These are phyloP conservation scores for Bombus ignitus DNA, from an alignment of 1,140 invertebrate genomes.

Conservation along the genomic window DNA sequence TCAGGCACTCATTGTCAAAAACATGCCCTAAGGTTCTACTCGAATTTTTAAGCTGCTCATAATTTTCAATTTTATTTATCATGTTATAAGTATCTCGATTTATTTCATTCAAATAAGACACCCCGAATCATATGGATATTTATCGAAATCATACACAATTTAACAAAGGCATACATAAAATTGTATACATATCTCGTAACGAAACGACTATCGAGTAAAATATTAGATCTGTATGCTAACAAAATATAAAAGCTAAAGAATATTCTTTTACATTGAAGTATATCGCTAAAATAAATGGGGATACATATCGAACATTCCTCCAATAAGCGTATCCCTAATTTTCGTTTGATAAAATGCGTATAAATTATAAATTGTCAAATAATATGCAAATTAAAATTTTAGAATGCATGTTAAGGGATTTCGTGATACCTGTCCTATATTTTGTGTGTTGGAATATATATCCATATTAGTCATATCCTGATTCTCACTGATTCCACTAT, in stretches of 20 bases:
- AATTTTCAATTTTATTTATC: not conserved
- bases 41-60: not conserved
- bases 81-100: not conserved
- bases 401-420: conserved; percentile 66
- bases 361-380: conserved; percentile 32
- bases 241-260: conserved; percentile 3
- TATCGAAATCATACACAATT: conserved; percentile 18
- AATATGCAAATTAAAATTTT: conserved; percentile 41
- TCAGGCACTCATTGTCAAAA: not conserved
- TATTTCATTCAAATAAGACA: not conserved
- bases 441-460: conserved; percentile 62
- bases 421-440: conserved; percentile 65
- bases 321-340: not conserved
- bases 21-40: not conserved
- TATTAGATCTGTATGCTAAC: conserved; percentile 10
- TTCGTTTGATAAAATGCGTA: conserved; percentile 5
- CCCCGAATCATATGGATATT: not conserved
- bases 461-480: conserved; percentile 50
- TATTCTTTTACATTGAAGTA: not conserved
- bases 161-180: not conserved
- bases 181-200: not conserved
- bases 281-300: conserved; percentile 1
- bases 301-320: conserved; percentile 5
- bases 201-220: conserved; percentile 9
- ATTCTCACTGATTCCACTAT: conserved; percentile 48